phyloP scores from a whole-genome alignment of 2,797 vertebrate genomes.

The Xerus rutilus region DNA sequence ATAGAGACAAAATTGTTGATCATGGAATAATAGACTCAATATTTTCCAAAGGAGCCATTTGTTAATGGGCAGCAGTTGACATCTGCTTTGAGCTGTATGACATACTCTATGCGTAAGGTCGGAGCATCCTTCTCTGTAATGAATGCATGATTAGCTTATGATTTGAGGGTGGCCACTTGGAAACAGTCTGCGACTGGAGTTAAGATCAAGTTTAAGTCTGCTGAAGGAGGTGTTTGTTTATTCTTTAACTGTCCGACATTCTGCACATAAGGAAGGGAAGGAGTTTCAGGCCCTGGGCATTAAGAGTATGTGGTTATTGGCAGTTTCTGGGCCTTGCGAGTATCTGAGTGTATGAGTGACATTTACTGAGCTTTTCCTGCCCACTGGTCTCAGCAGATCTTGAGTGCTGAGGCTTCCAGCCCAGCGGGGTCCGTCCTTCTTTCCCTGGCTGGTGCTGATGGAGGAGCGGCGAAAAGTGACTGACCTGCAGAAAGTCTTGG shows the following conservation, averaged over 20 bases:
- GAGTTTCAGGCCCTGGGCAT: background rate
- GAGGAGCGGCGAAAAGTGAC: background rate
- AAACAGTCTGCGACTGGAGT: background rate
- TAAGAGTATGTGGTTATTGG: background rate
- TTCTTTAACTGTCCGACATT: conserved; percentile 13
- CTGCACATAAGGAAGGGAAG: background rate
- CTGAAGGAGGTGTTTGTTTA: background rate
- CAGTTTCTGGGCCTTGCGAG: background rate
- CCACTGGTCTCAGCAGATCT: background rate
- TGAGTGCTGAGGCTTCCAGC: background rate
- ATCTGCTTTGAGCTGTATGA: background rate
- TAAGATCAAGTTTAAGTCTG: background rate
- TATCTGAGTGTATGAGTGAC: background rate
- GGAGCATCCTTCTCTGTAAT: background rate
- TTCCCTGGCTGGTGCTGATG: background rate
- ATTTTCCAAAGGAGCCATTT: background rate
- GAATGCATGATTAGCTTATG: background rate
- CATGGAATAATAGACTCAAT: background rate
- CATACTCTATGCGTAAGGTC: background rate
- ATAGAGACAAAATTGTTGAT: background rate
- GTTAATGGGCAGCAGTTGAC: background rate
- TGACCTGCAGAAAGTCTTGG: background rate
- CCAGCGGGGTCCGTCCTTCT: background rate
- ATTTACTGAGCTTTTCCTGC: background rate
- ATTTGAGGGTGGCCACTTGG: background rate